Evolutionary conservation across 2,888 invertebrate genomes (phyloP).

Genomic region (Drosophila testacea): DNA sequence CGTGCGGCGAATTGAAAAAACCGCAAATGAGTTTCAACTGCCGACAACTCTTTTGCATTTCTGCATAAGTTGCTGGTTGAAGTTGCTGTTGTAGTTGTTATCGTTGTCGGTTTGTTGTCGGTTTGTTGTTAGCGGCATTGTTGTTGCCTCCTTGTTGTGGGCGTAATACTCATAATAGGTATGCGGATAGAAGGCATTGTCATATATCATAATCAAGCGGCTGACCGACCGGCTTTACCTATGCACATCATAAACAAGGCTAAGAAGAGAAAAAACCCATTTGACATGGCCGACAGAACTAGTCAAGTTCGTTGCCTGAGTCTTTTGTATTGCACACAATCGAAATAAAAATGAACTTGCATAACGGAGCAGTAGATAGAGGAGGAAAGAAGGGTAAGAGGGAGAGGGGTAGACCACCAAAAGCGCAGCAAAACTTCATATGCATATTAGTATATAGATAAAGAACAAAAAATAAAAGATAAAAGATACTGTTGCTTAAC

Average conservation of each 20-base stretch:
- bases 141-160: conserved; percentile 37
- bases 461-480: conserved; percentile 15
- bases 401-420: conserved; percentile 58
- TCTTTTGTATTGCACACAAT: conserved; percentile 61
- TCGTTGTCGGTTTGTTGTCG: conserved; percentile 3
- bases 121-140: conserved; percentile 4
- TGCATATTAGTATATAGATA: conserved; percentile 13
- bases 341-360: conserved; percentile 44
- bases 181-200: conserved; percentile 49
- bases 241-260: conserved; percentile 58
- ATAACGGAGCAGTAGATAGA: conserved; percentile 45
- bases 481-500: conserved; percentile 45
- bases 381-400: not conserved
- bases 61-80: conserved; percentile 63
- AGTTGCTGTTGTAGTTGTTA: conserved; percentile 17
- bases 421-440: conserved; percentile 27
- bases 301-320: conserved; percentile 69
- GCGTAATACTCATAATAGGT: conserved; percentile 37
- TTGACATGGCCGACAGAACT: conserved; percentile 57
- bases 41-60: conserved; percentile 65
- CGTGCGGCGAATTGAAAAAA: conserved; percentile 73
- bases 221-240: conserved; percentile 52
- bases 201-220: conserved; percentile 73
- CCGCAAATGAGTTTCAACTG: conserved; percentile 72
- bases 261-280: conserved; percentile 27